A percentile compares a stretch with the other conserved stretches of the same genome.
These are phyloP conservation scores for Mechanitis mazaeus DNA, from an alignment of 2,888 invertebrate genomes.

Conservation along the genomic window DNA sequence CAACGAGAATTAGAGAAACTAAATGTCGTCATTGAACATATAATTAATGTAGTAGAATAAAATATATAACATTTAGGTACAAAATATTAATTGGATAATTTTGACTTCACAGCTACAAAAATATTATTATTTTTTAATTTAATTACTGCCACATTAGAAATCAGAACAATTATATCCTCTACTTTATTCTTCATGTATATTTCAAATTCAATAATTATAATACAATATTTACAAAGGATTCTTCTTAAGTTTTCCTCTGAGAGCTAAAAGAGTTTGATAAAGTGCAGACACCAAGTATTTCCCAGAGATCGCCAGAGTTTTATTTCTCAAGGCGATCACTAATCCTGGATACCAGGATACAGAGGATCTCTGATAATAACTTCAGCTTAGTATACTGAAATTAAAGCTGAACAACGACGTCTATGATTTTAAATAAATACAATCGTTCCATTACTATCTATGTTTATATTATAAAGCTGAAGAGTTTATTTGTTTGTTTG, in stretches of 20 bases:
- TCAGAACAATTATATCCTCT: background rate
- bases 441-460: too few relatives aligned
- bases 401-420: background rate
- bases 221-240: background rate
- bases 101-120: too few relatives aligned
- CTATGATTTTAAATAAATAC: too few relatives aligned
- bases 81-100: too few relatives aligned
- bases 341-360: conserved; percentile 6
- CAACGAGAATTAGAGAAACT: background rate
- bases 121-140: too few relatives aligned
- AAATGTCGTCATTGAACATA: too few relatives aligned
- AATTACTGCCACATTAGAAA: too few relatives aligned
- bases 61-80: too few relatives aligned
- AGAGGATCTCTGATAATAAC: conserved; percentile 11
- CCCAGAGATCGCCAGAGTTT: conserved; percentile 11
- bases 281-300: conserved; percentile 10
- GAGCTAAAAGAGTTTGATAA: conserved; percentile 3
- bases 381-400: background rate
- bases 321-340: conserved; percentile 9
- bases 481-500: too few relatives aligned
- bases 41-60: too few relatives aligned
- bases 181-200: background rate
- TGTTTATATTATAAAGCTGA: too few relatives aligned
- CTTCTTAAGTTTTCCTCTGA: background rate
- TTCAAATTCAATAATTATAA: background rate